A percentile compares a stretch with the other conserved stretches of the same genome.
Conservation (phyloP, 2,797 vertebrate species). For the Eutrigla gurnardus region DNA sequence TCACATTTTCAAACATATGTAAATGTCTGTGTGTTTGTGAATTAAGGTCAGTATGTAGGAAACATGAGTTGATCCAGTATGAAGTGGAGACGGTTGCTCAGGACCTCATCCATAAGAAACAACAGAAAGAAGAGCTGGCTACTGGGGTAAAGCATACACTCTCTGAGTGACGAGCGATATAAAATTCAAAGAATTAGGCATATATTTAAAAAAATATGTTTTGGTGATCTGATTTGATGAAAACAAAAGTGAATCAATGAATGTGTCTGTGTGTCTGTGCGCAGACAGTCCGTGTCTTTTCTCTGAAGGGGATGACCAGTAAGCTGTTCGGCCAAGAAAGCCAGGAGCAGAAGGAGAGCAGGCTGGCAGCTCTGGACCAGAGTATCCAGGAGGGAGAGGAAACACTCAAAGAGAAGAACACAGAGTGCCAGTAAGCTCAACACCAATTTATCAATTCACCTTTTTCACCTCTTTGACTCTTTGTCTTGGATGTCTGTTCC, state of each 20-base stretch:
- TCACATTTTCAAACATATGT: not conserved
- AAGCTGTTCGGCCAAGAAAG: slow-evolving; percentile 98
- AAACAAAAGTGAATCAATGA: not conserved
- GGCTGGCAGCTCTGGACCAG: slow-evolving; percentile 90
- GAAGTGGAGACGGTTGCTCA: slow-evolving; percentile 92
- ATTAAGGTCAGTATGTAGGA: slow-evolving; percentile 93
- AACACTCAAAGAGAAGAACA: slow-evolving; percentile 88
- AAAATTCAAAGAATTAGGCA: not conserved
- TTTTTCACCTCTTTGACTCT: not conserved
- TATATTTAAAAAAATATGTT: not conserved
- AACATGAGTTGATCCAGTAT: slow-evolving; percentile 96
- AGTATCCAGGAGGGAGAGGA: slow-evolving; percentile 94
- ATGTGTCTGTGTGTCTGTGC: slow-evolving; percentile 14
- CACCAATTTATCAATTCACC: not conserved
- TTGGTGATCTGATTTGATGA: not conserved
- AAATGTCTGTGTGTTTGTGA: not conserved
- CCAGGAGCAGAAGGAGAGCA: slow-evolving; percentile 94
- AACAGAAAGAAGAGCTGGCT: slow-evolving; percentile 94
- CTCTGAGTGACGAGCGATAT: not conserved
- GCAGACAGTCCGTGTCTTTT: slow-evolving; percentile 95
- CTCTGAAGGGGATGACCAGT: slow-evolving; percentile 97
- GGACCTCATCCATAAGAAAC: slow-evolving; percentile 93
- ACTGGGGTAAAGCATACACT: slow-evolving; percentile 87
- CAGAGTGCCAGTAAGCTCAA: slow-evolving; percentile 82
- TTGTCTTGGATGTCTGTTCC: not conserved